Conservation (phyloP, 1,140 invertebrate genomes). For the Zaprionus ghesquierei region DNA sequence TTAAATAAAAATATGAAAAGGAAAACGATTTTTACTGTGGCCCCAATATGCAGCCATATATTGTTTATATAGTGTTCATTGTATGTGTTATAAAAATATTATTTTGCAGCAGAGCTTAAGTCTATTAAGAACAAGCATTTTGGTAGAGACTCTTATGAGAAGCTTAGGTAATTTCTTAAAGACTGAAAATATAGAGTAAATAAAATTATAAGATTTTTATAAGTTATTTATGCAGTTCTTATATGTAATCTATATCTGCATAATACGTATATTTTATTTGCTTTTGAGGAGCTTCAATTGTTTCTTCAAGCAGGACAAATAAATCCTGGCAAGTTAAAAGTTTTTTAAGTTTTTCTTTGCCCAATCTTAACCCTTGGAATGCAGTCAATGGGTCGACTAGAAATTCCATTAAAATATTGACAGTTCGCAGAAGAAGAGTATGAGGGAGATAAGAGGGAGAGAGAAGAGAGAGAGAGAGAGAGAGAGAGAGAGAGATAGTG, state of each 20-base stretch:
- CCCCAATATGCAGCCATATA: neutral
- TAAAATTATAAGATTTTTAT: too few relatives aligned
- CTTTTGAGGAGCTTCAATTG: too few relatives aligned
- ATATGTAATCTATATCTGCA: too few relatives aligned
- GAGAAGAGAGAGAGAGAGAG: neutral
- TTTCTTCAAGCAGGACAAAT: too few relatives aligned
- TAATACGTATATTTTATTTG: too few relatives aligned
- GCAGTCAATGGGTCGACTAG: neutral
- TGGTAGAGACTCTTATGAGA: neutral
- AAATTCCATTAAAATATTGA: slow-evolving; percentile 4
- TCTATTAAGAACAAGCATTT: neutral
- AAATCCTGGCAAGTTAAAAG: neutral
- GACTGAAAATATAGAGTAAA: neutral
- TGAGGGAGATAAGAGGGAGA: neutral
- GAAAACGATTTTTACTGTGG: slow-evolving; percentile 18
- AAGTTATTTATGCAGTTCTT: too few relatives aligned
- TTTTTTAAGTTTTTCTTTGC: neutral
- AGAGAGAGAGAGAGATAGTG: neutral
- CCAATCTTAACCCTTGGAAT: neutral
- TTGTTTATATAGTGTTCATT: neutral
- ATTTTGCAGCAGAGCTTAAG: slow-evolving; percentile 1
- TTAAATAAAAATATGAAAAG: slow-evolving; percentile 5
- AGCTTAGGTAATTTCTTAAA: neutral
- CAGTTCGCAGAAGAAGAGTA: neutral
- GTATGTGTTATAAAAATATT: slow-evolving; percentile 14